Base-by-base conservation (phyloP, 1,140 invertebrate genomes). In the Ericerus pela region DNA sequence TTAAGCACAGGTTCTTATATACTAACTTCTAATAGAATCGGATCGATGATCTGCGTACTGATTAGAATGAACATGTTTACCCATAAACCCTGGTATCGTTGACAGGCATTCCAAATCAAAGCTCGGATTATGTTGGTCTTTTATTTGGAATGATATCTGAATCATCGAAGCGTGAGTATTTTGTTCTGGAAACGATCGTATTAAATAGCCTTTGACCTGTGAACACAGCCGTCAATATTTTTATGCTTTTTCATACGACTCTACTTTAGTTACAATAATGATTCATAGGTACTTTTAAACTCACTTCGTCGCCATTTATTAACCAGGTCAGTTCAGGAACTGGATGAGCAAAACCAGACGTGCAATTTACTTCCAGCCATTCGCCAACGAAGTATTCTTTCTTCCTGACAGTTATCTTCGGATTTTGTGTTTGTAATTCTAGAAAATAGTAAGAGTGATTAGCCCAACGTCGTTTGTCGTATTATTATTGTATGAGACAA, bases 321-420 rank as follows among this genome's bases (percentile, higher is more conserved):
- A 85, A 75, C 84, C 85, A 88, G 53, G 82, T 84, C 64, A 88
- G 77, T 63, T 84, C 77, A 11, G 85, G 82, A 20, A 81, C 77
- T 28, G 85, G 85, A 60, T 76, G 72, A 4, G 83, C 80, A 1
- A 79, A 74, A 18, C 78, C 76, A 37, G 83, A 85, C 58, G 81
- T 82, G 66, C 85, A 87, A 60, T 84, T 81, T 5, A 83, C 82
- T 65, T 84, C 78, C 54, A 88, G 66, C 62, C 73, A 73, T 61
- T 87, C 83, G 37, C 77, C 80, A 5, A 83, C 73, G 41, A 72
- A 71, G 64, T 83, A 81, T 57, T 75, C 73, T 53, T 73, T 71
- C 63, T 84, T 80, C 58, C 78, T 75, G 62, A 85, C 83, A 59
- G 77, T 80, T 68, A 87, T 84, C 60, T 73, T 73, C 57, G 84